These are phyloP conservation scores for Sitta carolinensis DNA, from an alignment of 2,797 vertebrate species.

Conservation along the genomic window DNA sequence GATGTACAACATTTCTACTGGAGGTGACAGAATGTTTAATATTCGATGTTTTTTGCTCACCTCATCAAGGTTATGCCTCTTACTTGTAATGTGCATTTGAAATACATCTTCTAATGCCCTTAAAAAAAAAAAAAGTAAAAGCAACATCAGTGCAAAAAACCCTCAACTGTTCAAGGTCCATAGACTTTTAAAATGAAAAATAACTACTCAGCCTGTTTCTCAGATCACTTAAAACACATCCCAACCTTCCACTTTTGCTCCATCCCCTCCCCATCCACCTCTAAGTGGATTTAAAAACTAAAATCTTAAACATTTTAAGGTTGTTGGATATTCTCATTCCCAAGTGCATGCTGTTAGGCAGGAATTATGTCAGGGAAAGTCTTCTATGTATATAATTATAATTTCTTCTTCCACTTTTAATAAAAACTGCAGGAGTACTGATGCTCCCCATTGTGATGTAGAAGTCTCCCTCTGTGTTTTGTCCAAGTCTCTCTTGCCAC, in stretches of 20 bases:
- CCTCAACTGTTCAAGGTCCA: background rate
- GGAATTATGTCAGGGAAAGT: background rate
- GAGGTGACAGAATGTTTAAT: conserved; percentile 41
- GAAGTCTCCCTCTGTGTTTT: background rate
- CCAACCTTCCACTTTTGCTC: background rate
- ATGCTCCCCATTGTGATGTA: background rate
- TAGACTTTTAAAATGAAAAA: conserved; percentile 28
- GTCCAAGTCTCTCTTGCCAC: background rate
- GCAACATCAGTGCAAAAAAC: background rate
- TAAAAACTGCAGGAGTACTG: background rate
- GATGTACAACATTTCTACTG: conserved; percentile 9
- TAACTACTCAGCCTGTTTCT: background rate
- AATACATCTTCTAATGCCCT: conserved; percentile 54
- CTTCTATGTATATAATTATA: background rate
- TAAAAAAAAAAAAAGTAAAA: conserved; percentile 49
- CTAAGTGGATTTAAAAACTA: background rate
- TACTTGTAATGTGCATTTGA: conserved; percentile 56
- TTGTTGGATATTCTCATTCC: background rate
- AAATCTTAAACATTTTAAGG: background rate
- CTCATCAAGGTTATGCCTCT: conserved; percentile 49
- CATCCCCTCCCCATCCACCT: background rate
- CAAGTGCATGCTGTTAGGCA: background rate
- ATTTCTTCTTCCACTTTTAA: background rate
- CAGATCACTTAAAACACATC: background rate
- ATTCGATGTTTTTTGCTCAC: conserved; percentile 21